phyloP scores from a whole-genome alignment of 2,888 invertebrate genomes.

The Arctia plantaginis region DNA sequence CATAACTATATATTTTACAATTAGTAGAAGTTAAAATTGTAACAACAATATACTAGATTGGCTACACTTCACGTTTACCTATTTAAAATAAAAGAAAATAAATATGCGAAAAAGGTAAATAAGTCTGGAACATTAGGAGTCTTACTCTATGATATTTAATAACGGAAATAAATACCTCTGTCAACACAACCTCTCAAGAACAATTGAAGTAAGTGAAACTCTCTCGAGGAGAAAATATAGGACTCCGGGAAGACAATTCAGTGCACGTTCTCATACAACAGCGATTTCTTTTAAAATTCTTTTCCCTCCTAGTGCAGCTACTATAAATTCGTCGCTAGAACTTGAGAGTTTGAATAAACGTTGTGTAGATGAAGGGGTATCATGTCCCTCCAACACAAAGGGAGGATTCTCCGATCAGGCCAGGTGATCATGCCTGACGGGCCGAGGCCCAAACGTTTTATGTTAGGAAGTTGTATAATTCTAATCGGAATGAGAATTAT shows the following conservation, averaged over 20 bases:
- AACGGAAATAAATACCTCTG: neutral
- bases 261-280: conserved; percentile 45
- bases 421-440: neutral
- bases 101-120: neutral
- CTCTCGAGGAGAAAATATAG: conserved; percentile 17
- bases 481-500: too few relatives aligned
- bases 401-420: too few relatives aligned
- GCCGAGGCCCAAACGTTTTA: too few relatives aligned
- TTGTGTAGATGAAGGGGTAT: neutral
- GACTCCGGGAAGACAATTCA: conserved; percentile 29
- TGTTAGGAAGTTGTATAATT: too few relatives aligned
- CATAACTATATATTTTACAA: too few relatives aligned
- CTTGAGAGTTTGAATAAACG: conserved; percentile 17
- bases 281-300: conserved; percentile 48
- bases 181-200: neutral
- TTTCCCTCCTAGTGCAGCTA: conserved; percentile 39
- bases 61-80: neutral
- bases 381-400: too few relatives aligned
- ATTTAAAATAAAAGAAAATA: neutral
- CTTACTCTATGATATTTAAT: neutral
- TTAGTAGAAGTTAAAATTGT: neutral
- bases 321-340: conserved; percentile 29
- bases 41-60: neutral
- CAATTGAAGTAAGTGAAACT: conserved; percentile 2
- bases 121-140: neutral